phyloP scores from a whole-genome alignment of 2,113 vertebrate genomes.

The Reinhardtius hippoglossoides region DNA sequence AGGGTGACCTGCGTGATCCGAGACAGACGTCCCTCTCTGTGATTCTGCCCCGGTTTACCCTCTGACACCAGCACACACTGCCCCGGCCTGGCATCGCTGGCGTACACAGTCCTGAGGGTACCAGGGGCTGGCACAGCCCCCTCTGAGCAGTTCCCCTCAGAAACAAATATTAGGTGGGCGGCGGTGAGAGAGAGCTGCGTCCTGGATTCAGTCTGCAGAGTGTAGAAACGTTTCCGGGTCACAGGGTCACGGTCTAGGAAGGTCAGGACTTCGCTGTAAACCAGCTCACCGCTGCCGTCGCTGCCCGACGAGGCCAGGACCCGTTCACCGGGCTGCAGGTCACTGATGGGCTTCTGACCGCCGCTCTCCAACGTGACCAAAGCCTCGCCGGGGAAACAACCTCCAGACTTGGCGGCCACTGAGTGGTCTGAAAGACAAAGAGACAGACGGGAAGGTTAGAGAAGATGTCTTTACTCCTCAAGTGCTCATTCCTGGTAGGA shows the following conservation, averaged over 20 bases:
- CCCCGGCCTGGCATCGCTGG: constrained; percentile 65
- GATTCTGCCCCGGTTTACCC: constrained; percentile 8
- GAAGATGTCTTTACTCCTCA: neutral
- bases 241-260: constrained; percentile 88
- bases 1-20: constrained; percentile 78
- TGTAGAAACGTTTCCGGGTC: constrained; percentile 82
- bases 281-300: constrained; percentile 74
- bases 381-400: constrained; percentile 90
- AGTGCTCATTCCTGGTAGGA: neutral
- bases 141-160: constrained; percentile 84
- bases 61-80: constrained; percentile 71
- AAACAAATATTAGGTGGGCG: constrained; percentile 89
- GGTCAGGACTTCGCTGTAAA: constrained; percentile 89
- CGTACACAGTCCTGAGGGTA: constrained; percentile 85
- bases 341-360: constrained; percentile 78
- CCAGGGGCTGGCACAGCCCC: constrained; percentile 30
- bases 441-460: neutral
- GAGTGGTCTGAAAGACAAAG: constrained; percentile 88
- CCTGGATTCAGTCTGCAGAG: constrained; percentile 85
- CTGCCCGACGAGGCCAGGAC: constrained; percentile 85
- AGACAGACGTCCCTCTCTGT: constrained; percentile 67
- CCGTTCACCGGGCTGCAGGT: constrained; percentile 86
- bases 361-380: constrained; percentile 85
- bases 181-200: constrained; percentile 86
- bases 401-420: constrained; percentile 91